phyloP scores from a whole-genome alignment of 2,113 vertebrate genomes.

The Chaenogobius annularis region DNA sequence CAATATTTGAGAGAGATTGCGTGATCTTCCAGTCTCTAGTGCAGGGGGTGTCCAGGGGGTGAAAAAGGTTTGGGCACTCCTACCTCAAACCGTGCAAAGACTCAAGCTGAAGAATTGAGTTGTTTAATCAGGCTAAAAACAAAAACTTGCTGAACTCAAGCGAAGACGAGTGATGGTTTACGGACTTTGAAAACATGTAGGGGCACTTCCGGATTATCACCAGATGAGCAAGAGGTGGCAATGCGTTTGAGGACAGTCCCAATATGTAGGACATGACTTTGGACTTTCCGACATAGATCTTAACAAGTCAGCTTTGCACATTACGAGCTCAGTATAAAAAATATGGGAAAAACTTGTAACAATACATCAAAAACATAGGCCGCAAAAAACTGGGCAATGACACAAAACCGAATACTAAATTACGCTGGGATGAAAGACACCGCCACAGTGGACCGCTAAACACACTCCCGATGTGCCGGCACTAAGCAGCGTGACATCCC shows the following conservation, averaged over 20 bases:
- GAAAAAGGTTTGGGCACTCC: no score
- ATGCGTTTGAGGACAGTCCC: background rate
- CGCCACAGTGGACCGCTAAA: constrained; percentile 1
- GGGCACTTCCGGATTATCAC: background rate
- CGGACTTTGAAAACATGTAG: no score
- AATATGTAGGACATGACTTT: no score
- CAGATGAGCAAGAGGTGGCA: background rate
- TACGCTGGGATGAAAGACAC: constrained; percentile 13
- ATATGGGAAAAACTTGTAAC: background rate
- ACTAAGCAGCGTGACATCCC: constrained; percentile 58
- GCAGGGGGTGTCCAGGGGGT: no score
- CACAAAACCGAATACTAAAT: constrained; percentile 7
- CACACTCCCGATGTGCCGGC: constrained; percentile 39
- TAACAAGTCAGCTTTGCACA: background rate
- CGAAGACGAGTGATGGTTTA: no score
- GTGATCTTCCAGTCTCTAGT: no score
- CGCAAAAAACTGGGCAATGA: background rate
- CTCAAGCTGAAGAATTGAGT: no score
- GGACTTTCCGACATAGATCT: no score
- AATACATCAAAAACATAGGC: background rate
- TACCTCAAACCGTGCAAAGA: no score
- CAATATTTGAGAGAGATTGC: no score
- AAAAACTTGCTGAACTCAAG: no score
- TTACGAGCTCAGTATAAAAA: background rate
- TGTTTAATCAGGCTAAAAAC: no score